Evolutionary conservation across 1,140 invertebrate genomes (phyloP), one percentile per base, ranked within the genome.

Genomic region (Drosophila equinoxialis): DNA sequence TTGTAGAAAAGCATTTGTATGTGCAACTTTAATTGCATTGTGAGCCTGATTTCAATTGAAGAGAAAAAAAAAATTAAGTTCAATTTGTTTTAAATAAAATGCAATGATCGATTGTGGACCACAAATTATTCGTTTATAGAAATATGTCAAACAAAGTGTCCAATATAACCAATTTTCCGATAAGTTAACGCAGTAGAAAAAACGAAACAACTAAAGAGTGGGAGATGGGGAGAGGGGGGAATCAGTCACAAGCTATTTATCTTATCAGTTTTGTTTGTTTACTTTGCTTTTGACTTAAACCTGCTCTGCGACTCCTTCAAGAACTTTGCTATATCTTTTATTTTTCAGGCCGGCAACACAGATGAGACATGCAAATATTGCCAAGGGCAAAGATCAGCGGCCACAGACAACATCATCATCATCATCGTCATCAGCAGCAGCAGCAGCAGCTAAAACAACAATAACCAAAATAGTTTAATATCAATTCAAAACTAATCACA

Each of bases 301-400:
- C 62, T 20, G 10, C 13, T 20, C 33, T 57, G 30, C 2, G 6
- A 33, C 23, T 64, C 13, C 20, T 61, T 74, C 65, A 74, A 62
- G 48, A 63, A 45, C 65, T 58, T 58, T 57, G 13, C n/a, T 62
- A 39, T 42, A 23, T 5, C 60, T 58, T 54, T 39, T 63, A 6
- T 62, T 58, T 77, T 71, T 23, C 59, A 78, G 77, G 23, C 48
- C 37, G 17, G 54, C 13, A 45, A 64, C 57, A 68, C 81, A 84
- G 80, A 89, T 89, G 84, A 89, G 84, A 89, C 26, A 89, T 89
- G 84, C 77, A 37, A 81, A 84, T 81, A 68, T 69, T 79, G 77
- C 80, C 69, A 71, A 87, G 87, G 79, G 55, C 87, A 51, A 67
- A 26, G 77, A 83, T 67, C 84, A 80, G 65, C 65, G 64, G 69